Evolutionary conservation across 2,113 vertebrate genomes (phyloP).

Genomic region (Leucopsar rothschildi): DNA sequence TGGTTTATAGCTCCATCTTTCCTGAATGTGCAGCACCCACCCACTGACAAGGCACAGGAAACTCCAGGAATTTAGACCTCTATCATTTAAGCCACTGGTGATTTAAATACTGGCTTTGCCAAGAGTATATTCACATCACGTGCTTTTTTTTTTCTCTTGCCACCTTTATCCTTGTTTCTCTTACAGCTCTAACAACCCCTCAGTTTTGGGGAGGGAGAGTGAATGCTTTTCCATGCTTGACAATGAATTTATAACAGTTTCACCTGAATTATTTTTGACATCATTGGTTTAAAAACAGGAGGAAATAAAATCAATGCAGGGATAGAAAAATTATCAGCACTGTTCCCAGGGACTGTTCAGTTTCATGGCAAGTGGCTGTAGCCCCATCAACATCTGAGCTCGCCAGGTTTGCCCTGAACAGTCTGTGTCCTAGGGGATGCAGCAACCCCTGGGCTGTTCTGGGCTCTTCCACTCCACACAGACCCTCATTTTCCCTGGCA

Average conservation of each 20-base stretch:
- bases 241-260: neutral
- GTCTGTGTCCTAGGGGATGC: neutral
- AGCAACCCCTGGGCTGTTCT: neutral
- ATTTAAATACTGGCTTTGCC: neutral
- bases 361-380: neutral
- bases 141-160: neutral
- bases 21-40: neutral
- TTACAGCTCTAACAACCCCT: neutral
- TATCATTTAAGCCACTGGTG: neutral
- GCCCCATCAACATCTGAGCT: neutral
- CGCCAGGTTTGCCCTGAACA: neutral
- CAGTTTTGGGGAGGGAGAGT: neutral
- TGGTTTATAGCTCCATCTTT: neutral
- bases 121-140: neutral
- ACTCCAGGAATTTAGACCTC: neutral
- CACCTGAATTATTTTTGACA: neutral
- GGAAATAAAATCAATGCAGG: neutral
- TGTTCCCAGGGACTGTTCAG: neutral
- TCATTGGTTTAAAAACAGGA: neutral
- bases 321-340: neutral
- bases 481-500: neutral
- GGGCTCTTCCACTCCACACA: accelerated
- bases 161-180: neutral
- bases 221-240: neutral
- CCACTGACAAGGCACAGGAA: neutral